phyloP scores from a whole-genome alignment of 2,888 invertebrate species.

The Eilema griseolum region DNA sequence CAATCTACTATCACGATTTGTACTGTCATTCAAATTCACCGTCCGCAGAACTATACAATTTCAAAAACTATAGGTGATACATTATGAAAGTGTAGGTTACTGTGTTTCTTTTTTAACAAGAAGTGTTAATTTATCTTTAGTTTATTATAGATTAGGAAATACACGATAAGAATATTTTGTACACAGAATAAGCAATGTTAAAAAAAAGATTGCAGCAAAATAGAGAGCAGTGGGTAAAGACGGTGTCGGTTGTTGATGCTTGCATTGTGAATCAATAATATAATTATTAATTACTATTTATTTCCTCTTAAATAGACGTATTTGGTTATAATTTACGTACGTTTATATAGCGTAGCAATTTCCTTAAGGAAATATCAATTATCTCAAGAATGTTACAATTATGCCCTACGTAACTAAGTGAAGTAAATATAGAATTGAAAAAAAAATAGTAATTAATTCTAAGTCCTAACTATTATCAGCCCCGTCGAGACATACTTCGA shows the following conservation, averaged over 20 bases:
- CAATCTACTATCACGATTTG: slow-evolving; percentile 40
- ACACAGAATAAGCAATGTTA: not conserved
- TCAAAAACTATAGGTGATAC: too few species aligned
- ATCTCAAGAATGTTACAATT: not conserved
- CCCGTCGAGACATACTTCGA: slow-evolving; percentile 47
- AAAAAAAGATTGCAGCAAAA: not conserved
- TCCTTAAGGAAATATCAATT: not conserved
- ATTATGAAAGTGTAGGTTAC: too few species aligned
- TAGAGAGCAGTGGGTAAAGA: not conserved
- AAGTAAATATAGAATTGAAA: slow-evolving; percentile 2
- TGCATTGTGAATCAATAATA: too few species aligned
- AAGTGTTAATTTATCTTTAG: too few species aligned
- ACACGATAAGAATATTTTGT: not conserved
- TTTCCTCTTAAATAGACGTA: not conserved
- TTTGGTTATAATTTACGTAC: not conserved
- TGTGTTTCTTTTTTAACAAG: too few species aligned
- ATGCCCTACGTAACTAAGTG: not conserved
- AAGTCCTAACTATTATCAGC: slow-evolving; percentile 31
- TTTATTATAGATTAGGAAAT: too few species aligned
- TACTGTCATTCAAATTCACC: slow-evolving; percentile 30
- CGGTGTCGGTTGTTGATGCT: too few species aligned
- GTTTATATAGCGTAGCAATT: too few species aligned
- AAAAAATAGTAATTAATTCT: slow-evolving; percentile 19
- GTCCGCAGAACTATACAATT: not conserved
- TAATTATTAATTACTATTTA: too few species aligned